Conservation (phyloP, 2,113 vertebrate species). For the Lontra canadensis region DNA sequence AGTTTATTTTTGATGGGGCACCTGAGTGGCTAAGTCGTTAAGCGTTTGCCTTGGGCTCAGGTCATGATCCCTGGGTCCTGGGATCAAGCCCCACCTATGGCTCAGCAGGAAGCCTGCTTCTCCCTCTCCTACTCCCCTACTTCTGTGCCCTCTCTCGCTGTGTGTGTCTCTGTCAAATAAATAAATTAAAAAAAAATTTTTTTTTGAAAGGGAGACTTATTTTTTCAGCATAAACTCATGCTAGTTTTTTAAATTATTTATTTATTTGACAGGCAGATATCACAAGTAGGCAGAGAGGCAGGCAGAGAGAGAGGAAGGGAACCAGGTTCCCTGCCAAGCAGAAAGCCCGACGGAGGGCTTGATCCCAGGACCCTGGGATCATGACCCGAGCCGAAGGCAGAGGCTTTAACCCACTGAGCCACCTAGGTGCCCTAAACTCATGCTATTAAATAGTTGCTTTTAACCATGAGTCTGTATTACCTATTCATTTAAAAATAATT, state of each 20-base stretch:
- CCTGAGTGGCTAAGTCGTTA: neutral
- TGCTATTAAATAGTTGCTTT: neutral
- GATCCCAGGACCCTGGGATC: no score
- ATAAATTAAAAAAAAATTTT: no score
- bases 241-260: neutral
- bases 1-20: no score
- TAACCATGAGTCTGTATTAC: neutral
- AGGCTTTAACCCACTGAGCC: no score
- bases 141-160: neutral
- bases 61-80: neutral
- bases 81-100: neutral
- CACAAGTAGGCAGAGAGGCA: no score
- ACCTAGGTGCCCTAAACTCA: neutral
- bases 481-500: neutral
- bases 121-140: neutral
- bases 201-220: neutral
- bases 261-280: no score
- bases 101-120: neutral
- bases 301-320: no score
- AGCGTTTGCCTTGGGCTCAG: no score
- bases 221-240: slow-evolving; percentile 11
- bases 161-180: neutral
- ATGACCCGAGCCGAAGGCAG: no score
- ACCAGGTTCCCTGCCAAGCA: no score
- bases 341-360: no score